Evolutionary conservation across 1,140 invertebrate genomes (phyloP), one percentile per base, ranked within the genome.

Genomic region (Meteorus sp.): DNA sequence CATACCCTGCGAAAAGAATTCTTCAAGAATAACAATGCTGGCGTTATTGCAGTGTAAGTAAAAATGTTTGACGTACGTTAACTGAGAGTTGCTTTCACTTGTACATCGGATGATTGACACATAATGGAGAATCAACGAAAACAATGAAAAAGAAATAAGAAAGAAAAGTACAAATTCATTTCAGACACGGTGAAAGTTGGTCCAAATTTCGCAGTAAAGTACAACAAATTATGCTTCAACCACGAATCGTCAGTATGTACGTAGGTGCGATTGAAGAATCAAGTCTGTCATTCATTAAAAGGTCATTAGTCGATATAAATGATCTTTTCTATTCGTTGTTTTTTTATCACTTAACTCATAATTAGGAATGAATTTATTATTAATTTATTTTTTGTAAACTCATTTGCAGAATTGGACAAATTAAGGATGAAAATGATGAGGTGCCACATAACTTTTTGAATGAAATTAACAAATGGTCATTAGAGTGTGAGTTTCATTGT

Each of bases 381-480:
- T 27, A 7, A 31, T 44, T 58, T 41, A 6, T 35, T 1, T 1
- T 11, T 27, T 45, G 13, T 35, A 61, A n/a, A n/a, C 3, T 50
- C 35, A 25, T 59, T 82, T 84, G 45, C 73, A 91, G 90, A 71
- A 87, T 92, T 68, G 83, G 87, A 59, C 76, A 79, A 60, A 85
- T 90, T 71, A 79, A 85, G 55, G 82, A 90, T 71, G 72, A 84
- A 43, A 83, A 86, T 44, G 74, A 82, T 29, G 88, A 92, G 69
- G 77, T 91, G 60, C 90, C 90, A 11, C 82, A 82, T 13, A 83
- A 92, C 72, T 93, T 92, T 80, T 80, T 92, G 39, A 89, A 86
- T 57, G 90, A 92, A 80, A 84, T 93, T 33, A 91, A 93, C 71
- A 92, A 92, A 83, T 92, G 91, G 89, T 89, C 92, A 1, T 79